Base-by-base conservation (phyloP, 2,113 vertebrate genomes). In the Cranoglanis bouderius region DNA sequence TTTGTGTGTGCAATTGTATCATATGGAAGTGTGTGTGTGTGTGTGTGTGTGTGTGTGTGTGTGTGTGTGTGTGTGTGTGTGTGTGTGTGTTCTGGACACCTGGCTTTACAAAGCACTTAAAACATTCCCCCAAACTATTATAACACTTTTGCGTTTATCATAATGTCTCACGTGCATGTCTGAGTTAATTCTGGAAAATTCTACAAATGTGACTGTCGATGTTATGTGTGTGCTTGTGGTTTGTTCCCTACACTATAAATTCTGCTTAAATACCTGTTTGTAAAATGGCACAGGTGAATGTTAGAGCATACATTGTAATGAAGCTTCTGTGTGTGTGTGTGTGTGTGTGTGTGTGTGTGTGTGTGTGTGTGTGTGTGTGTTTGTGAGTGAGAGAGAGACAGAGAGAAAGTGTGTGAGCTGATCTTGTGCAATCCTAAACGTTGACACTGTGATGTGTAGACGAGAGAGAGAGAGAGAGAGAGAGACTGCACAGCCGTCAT, bases 401-500 rank as follows among this genome's bases (percentile, higher is more conserved):
- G 65, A 35, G 7, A 38, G 85, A 55, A 51, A 7, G 49, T 26
- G 29, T 43, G 43, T 0, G 89, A 18, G 88, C 10, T 86, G 90
- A 38, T 84, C 51, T 70, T 2, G 91, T 88, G 90, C 59, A 82
- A 40, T 90, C 63, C 57, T 90, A 26, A 70, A 86, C 3, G 72
- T 84, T 86, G 85, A 89, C 90, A 90, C 90, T 90, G 88, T 91
- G 88, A 91, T 89, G 80, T 86, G 80, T 82, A 87, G 63, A 53
- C 16, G 75, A 65, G 57, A 81, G 85, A 75, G 38, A 74, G 75
- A 65, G 57, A 81, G 85, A 75, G 38, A 74, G 61, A 84, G 67
- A 70, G 93, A 95, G 93, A 95, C 94, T 95, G 95, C 94, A 95
- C 95, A 95, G 93, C 92, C 87, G 92, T 94, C 93, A 86, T 88